phyloP scores from a whole-genome alignment of 2,113 vertebrate species.

The Athene noctua region DNA sequence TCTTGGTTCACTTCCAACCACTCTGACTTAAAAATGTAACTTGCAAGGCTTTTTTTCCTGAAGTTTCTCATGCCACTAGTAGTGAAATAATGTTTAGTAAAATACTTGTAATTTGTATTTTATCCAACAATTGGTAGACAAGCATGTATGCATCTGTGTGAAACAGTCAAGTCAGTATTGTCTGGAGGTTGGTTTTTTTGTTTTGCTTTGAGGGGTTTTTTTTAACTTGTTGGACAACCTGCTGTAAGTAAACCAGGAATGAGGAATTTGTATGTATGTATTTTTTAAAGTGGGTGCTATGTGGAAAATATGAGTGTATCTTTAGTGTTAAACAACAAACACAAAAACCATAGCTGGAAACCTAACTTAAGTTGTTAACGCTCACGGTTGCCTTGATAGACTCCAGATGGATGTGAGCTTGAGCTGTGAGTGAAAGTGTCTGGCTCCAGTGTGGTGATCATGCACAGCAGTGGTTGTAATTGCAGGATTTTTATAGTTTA shows the following conservation, averaged over 20 bases:
- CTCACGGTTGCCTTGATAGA: conserved; percentile 84
- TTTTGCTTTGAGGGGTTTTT: background rate
- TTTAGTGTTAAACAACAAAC: conserved; percentile 72
- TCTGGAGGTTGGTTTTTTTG: background rate
- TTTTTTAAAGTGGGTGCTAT: conserved; percentile 6
- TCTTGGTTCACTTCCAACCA: background rate
- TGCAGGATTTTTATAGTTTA: conserved; percentile 84
- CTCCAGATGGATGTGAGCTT: conserved; percentile 89
- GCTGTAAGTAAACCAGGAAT: conserved; percentile 2
- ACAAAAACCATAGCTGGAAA: conserved; percentile 61
- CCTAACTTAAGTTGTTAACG: conserved; percentile 72
- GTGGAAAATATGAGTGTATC: conserved; percentile 63
- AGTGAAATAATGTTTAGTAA: conserved; percentile 9
- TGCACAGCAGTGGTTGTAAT: conserved; percentile 86
- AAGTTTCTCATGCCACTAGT: background rate
- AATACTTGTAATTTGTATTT: background rate
- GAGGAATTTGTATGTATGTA: background rate
- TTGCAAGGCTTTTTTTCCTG: background rate
- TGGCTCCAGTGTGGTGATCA: conserved; percentile 86
- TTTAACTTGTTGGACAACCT: conserved; percentile 2
- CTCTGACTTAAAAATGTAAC: background rate
- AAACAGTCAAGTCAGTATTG: background rate
- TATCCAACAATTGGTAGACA: background rate
- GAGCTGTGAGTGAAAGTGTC: conserved; percentile 81
- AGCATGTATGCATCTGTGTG: background rate